Evolutionary conservation across 1,140 invertebrate species (phyloP).

Genomic region (Zophobas atratus): DNA sequence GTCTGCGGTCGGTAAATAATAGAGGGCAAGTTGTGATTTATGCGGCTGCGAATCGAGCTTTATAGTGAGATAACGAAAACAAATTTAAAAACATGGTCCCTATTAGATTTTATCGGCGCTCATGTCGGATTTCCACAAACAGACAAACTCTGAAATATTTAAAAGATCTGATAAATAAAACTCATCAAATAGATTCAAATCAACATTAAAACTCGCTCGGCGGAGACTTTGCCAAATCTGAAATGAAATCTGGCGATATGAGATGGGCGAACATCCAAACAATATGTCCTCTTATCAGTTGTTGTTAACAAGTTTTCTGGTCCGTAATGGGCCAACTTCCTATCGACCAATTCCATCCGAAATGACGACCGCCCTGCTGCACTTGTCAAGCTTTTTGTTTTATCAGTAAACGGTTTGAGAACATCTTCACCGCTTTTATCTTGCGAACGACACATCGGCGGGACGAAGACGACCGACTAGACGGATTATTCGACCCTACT

Average conservation of each 20-base stretch:
- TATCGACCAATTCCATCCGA: constrained; percentile 61
- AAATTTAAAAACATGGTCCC: constrained; percentile 54
- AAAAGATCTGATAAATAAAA: constrained; percentile 66
- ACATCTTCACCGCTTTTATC: constrained; percentile 46
- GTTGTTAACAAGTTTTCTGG: constrained; percentile 67
- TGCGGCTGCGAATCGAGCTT: constrained; percentile 48
- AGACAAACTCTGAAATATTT: constrained; percentile 50
- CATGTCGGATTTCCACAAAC: constrained; percentile 52
- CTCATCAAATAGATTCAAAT: constrained; percentile 67
- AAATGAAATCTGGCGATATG: constrained; percentile 64
- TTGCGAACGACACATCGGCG: constrained; percentile 9
- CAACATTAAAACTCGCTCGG: constrained; percentile 64
- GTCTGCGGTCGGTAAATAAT: constrained; percentile 42
- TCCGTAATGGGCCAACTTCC: constrained; percentile 63
- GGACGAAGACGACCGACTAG: background rate
- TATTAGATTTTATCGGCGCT: constrained; percentile 53
- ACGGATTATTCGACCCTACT: constrained; percentile 1
- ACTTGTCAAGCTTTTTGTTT: constrained; percentile 64
- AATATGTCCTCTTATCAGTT: constrained; percentile 67
- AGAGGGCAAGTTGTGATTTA: constrained; percentile 47
- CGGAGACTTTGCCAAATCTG: constrained; percentile 61
- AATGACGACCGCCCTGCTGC: constrained; percentile 54
- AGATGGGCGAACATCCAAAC: constrained; percentile 65
- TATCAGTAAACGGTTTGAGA: constrained; percentile 59
- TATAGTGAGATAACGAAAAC: constrained; percentile 51